Conservation (phyloP, 2,797 vertebrate genomes). For the Clarias laeviceps region DNA sequence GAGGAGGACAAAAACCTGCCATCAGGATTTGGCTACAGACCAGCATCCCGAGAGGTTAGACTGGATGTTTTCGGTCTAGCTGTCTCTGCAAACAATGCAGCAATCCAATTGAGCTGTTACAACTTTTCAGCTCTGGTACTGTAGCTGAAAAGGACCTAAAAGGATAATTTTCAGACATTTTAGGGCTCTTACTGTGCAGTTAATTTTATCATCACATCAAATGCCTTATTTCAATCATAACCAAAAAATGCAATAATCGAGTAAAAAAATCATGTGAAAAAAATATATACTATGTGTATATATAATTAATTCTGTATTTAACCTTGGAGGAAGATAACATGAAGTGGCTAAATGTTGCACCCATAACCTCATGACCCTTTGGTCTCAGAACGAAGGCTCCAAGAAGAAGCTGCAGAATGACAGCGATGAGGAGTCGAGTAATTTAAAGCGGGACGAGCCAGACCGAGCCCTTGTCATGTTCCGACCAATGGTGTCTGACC, state of each 20-base stretch:
- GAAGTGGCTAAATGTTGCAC: neutral
- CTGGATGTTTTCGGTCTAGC: neutral
- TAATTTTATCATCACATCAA: neutral
- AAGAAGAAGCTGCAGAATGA: constrained; percentile 77
- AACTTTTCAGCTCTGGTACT: neutral
- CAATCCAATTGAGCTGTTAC: neutral
- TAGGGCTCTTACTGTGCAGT: neutral
- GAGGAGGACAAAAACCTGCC: constrained; percentile 90
- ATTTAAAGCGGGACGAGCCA: constrained; percentile 77
- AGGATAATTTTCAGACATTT: neutral
- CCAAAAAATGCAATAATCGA: neutral
- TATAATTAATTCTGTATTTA: neutral
- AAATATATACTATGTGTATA: too few relatives aligned
- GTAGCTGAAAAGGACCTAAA: neutral
- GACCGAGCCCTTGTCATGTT: constrained; percentile 82
- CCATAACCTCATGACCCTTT: neutral
- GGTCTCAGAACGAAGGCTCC: constrained; percentile 78
- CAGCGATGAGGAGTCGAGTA: constrained; percentile 78
- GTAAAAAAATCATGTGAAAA: neutral
- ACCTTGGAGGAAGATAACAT: neutral
- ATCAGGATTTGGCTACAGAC: constrained; percentile 87
- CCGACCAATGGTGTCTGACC: constrained; percentile 87
- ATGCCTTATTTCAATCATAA: neutral
- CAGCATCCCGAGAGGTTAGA: constrained; percentile 85
- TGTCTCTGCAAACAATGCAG: neutral